These are phyloP conservation scores for Leptinotarsa tumamoca DNA, from an alignment of 2,888 invertebrate genomes.

Conservation along the genomic window DNA sequence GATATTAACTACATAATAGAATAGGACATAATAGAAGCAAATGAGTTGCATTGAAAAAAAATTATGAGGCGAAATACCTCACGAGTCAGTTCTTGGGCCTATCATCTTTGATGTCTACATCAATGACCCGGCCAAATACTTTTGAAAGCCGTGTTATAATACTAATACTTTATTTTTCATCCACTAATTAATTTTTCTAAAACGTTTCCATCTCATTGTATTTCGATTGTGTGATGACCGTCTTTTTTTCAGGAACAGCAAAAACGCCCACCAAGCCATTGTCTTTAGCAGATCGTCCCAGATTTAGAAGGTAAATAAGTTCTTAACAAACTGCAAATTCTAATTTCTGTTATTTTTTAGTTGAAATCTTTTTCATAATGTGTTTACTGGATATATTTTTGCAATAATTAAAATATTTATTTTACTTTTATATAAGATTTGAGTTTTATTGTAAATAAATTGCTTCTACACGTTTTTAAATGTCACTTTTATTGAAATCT, in stretches of 20 bases:
- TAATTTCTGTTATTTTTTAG: slow-evolving; percentile 24
- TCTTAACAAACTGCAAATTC: not conserved
- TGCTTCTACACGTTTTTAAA: not conserved
- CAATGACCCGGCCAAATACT: too few species aligned
- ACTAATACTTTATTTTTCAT: too few species aligned
- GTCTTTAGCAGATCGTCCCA: slow-evolving; percentile 33
- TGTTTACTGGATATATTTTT: slow-evolving; percentile 8
- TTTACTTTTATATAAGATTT: slow-evolving; percentile 30
- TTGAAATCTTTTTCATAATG: slow-evolving; percentile 2
- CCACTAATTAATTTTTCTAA: not conserved
- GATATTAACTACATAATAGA: too few species aligned
- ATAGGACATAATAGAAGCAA: too few species aligned
- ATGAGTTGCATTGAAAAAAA: too few species aligned
- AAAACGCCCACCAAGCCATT: slow-evolving; percentile 27
- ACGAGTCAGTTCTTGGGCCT: too few species aligned
- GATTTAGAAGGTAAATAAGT: slow-evolving; percentile 33
- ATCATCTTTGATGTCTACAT: too few species aligned
- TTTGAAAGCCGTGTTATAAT: too few species aligned
- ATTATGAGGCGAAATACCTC: too few species aligned
- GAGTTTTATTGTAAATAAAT: slow-evolving; percentile 37
- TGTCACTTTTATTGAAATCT: not conserved
- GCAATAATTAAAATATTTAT: slow-evolving; percentile 39
- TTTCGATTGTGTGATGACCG: not conserved
- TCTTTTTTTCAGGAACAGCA: slow-evolving; percentile 27
- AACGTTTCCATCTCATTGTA: not conserved